Conservation (phyloP, 2,113 vertebrate species). For the Rhinolophus ferrumequinum region DNA sequence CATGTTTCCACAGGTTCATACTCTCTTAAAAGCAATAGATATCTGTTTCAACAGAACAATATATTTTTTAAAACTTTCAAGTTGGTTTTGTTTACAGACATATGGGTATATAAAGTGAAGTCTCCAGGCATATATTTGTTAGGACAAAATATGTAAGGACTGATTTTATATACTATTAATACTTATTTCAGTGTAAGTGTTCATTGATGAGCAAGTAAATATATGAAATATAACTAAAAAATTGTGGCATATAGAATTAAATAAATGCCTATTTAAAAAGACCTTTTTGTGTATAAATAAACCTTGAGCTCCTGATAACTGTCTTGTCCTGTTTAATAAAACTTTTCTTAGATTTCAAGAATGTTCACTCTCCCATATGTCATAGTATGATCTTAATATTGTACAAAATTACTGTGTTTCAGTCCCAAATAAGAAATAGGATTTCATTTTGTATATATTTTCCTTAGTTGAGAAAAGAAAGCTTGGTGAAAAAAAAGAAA, state of each 20-base stretch:
- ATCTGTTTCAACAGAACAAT: constrained; percentile 71
- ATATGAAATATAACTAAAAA: constrained; percentile 17
- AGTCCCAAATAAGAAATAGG: neutral
- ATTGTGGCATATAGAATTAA: constrained; percentile 38
- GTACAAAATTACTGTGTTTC: constrained; percentile 45
- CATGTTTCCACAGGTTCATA: constrained; percentile 81
- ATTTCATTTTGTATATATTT: constrained; percentile 64
- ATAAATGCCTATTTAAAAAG: constrained; percentile 59
- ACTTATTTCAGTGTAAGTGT: constrained; percentile 61
- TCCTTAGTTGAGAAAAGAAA: constrained; percentile 63
- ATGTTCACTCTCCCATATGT: neutral
- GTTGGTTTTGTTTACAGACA: constrained; percentile 72
- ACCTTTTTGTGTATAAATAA: constrained; percentile 44
- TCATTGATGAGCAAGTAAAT: constrained; percentile 55
- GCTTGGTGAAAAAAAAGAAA: constrained; percentile 59
- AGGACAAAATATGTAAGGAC: constrained; percentile 55
- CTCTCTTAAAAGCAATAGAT: constrained; percentile 82
- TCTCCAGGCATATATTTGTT: constrained; percentile 51
- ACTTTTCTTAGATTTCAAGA: constrained; percentile 69
- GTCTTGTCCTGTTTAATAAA: constrained; percentile 67
- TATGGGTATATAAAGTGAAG: constrained; percentile 59
- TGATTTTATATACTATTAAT: constrained; percentile 63
- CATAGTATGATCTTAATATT: neutral
- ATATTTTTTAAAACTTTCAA: constrained; percentile 74
- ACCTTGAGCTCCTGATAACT: constrained; percentile 52